Base-by-base conservation (phyloP, 2,797 vertebrate genomes). In the Iguana delicatissima region DNA sequence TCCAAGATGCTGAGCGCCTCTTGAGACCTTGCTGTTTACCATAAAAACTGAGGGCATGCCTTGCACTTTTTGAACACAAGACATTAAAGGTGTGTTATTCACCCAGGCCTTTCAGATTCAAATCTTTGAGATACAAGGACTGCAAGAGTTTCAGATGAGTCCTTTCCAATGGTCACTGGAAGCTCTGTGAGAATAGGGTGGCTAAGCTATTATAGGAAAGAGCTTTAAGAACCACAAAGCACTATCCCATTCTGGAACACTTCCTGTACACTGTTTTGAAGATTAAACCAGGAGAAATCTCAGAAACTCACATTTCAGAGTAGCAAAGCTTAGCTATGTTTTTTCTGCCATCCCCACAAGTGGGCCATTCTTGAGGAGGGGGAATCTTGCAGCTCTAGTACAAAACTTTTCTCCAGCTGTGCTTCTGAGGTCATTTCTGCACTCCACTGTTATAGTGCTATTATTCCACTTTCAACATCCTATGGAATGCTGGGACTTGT, bases 21-120 rank as follows among this genome's bases (percentile, higher is more conserved):
- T 93, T 74, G 90, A 95, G 90, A 42, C 81, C 89, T 90, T 89
- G 89, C 92, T 93, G 86, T 90, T 91, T 24, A 73, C 52, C 59
- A 82, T 69, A 82, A 84, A 73, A 89, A 89, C 35, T 86, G 85
- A 90, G 83, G 46, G 57, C 1, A 26, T 32, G 26, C 38, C 38
- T 50, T 64, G 0, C 4, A 62, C 29, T 82, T 86, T 85, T 89
- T 92, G 46, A 88, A 86, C 88, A 92, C 80, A 79, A 59, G 2
- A 77, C 26, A 46, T 77, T 35, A 77, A 62, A 89, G 90, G 50
- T 62, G 26, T 84, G 18, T 69, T 77, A 16, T 84, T 67, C 74
- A 77, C 38, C 24, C 13, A 79, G 50, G 9, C 38, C 14, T 82
- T n/a, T 26, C 9, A 13, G 22, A n/a, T 38, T 59, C 10, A 24